Evolutionary conservation across 2,113 vertebrate genomes (phyloP), one percentile per base, ranked within the genome.

Genomic region (Cettia cetti): DNA sequence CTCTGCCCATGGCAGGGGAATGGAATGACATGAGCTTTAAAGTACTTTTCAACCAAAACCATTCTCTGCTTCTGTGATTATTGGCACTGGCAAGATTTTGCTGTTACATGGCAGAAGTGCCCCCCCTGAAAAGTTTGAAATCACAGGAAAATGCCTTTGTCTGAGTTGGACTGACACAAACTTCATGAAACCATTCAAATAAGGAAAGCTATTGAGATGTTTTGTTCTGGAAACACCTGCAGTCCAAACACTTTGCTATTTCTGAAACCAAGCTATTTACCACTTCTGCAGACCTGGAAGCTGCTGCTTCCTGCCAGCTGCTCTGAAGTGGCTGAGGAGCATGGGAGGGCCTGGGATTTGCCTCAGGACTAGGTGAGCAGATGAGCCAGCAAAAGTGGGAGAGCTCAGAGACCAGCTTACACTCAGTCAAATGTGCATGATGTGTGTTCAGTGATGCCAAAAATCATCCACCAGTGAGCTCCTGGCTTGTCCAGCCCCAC

Each of bases 201-300:
- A 65, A 82, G 65, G 69, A 68, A 84, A 95, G n/a, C 56, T 49
- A 44, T 40, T 13, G 57, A 85, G 78, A 64, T 87, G 49, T 68
- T 91, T 82, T 92, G 52, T 70, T 82, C 91, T 93, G 61, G 53
- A 82, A 89, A 85, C 88, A 96, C 87, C 87, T 95, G 90, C 78
- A 82, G 65, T 35, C 65, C 57, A 87, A 91, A 86, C 44, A 90
- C 44, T 79, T 96, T 72, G 53, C 53, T 91, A 10, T 85, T 91
- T 87, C 90, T 82, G 74, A 84, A 89, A 75, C 44, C n/a, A 94
- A 94, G 78, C 59, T 80, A 30, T 85, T 88, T 75, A 52, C 66
- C 76, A 69, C 82, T 90, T 85, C 88, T 76, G 66, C 82, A 93
- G 50, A 91, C 75, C 90, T 94, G 95, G 88, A 96, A 95, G 85